Base-by-base conservation (phyloP, 2,888 invertebrate species). In the Amiota minor region DNA sequence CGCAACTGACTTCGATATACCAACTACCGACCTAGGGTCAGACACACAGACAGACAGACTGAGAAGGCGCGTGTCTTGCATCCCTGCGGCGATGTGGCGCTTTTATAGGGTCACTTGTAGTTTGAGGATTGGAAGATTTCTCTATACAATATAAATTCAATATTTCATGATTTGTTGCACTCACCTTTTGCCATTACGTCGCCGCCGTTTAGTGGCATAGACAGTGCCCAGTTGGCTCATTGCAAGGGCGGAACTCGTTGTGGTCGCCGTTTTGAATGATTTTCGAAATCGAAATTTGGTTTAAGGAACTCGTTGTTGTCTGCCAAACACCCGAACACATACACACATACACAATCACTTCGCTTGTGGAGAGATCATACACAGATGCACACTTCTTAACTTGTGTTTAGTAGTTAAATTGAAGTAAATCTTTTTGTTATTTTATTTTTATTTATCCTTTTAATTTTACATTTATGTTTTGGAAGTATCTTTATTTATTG, bases 121-220 rank as follows among this genome's bases (percentile, higher is more conserved):
- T 18, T 35, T 3, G 35, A 12, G 53, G 3, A 53, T n/a, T 53
- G 53, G 6, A n/a, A n/a, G 50, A 11, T 50, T n/a, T 14, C 50
- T 50, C 50, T 14, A n/a, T 53, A 12, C 14, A 9, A 2, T 16
- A 65, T 47, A 1, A 4, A 56, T 11, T 20, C 2, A 1, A 56
- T 12, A 20, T 59, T 18, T 56, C 23, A n/a, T 11, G 45, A 35
- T 45, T 50, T 8, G 18, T 11, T 35, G 59, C 55, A 87, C 93
- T 91, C 90, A 98, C 98, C 97, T 98, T 92, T 98, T 98, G 81
- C 98, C 98, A 91, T 98, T 98, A 89, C 98, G 93, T 87, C 98
- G 92, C 88, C 98, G 93, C 89, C 98, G 92, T 91, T 98, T 98
- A 86, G 98, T 98, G 86, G 98, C 98, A 91, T 98, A 98, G 88